phyloP scores from a whole-genome alignment of 1,140 invertebrate genomes.

The Trichonephila inaurata region DNA sequence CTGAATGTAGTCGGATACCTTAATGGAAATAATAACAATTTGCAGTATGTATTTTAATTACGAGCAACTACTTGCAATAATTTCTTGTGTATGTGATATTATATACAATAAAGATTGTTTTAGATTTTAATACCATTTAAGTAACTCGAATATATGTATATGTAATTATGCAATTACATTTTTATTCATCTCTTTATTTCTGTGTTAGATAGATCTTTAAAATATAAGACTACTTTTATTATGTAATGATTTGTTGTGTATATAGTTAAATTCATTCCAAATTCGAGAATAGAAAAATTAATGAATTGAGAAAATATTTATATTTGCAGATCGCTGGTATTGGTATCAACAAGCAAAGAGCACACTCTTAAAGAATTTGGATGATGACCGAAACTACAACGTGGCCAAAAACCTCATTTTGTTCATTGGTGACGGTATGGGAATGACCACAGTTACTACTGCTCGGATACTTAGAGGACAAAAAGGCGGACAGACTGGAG shows the following conservation, averaged over 20 bases:
- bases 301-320: background rate
- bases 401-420: conserved; percentile 93
- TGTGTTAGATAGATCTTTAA: too few relatives aligned
- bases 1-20: too few relatives aligned
- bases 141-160: too few relatives aligned
- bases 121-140: too few relatives aligned
- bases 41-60: too few relatives aligned
- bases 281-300: background rate
- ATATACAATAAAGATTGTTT: too few relatives aligned
- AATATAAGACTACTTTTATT: too few relatives aligned
- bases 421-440: conserved; percentile 97
- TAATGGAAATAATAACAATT: too few relatives aligned
- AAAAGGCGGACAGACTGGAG: conserved; percentile 82
- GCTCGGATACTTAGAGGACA: conserved; percentile 84
- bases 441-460: conserved; percentile 93
- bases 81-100: too few relatives aligned
- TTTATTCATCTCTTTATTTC: too few relatives aligned
- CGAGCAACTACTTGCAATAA: too few relatives aligned
- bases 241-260: background rate
- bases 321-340: conserved; percentile 56
- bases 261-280: background rate
- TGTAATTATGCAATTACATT: too few relatives aligned
- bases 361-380: conserved; percentile 7
- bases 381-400: conserved; percentile 79
- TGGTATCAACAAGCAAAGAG: conserved; percentile 72